These are phyloP conservation scores for Linnaemya vulpina DNA, from an alignment of 2,888 invertebrate species.

Conservation along the genomic window DNA sequence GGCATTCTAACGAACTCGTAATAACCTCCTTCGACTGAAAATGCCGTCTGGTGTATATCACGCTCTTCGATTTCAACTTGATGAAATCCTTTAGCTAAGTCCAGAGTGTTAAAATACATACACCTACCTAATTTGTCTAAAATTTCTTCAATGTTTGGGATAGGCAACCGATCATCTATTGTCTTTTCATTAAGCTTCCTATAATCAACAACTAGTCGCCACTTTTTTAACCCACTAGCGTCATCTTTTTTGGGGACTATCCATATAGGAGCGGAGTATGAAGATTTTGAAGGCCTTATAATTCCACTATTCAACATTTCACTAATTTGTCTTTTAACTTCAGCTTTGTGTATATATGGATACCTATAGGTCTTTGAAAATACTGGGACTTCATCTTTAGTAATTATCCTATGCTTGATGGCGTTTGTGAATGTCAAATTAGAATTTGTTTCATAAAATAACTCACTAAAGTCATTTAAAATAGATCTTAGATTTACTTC, in stretches of 20 bases:
- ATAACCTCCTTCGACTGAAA: too few relatives aligned
- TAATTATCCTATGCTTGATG: constrained; percentile 58
- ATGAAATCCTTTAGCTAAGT: too few relatives aligned
- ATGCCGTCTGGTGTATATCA: too few relatives aligned
- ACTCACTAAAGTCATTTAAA: neutral
- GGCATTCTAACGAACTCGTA: too few relatives aligned
- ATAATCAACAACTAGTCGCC: constrained; percentile 29
- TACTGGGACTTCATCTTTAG: constrained; percentile 51
- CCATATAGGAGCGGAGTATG: constrained; percentile 36
- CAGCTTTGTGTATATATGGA: constrained; percentile 56
- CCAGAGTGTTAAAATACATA: too few relatives aligned
- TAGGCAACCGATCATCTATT: too few relatives aligned
- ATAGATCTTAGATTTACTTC: neutral
- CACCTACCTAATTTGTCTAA: too few relatives aligned
- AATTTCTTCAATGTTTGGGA: too few relatives aligned
- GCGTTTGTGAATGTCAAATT: constrained; percentile 59
- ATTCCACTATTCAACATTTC: constrained; percentile 27
- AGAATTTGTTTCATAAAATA: constrained; percentile 38
- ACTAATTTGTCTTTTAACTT: constrained; percentile 31
- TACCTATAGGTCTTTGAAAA: constrained; percentile 55
- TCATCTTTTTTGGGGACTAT: constrained; percentile 38
- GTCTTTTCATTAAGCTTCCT: too few relatives aligned
- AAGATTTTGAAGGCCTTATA: constrained; percentile 30
- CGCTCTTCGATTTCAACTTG: too few relatives aligned
- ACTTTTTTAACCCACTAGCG: constrained; percentile 34